Conservation (phyloP, 2,113 vertebrate species). For the Hylia prasina region DNA sequence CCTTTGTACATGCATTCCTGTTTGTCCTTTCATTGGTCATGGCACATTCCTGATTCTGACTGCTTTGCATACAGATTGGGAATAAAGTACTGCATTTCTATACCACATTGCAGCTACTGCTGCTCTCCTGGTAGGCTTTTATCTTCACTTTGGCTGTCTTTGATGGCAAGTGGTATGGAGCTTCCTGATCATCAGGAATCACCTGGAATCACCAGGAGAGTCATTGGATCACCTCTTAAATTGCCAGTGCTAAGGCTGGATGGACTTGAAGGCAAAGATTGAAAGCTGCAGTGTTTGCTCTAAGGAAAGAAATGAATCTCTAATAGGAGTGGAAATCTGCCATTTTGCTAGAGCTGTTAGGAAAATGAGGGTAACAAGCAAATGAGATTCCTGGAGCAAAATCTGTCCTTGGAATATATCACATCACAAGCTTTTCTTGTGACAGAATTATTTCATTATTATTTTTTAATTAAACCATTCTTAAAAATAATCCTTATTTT, state of each 20-base stretch:
- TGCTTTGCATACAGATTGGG: background rate
- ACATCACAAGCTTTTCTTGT: background rate
- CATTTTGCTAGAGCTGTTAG: background rate
- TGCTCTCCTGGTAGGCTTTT: background rate
- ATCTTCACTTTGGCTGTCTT: background rate
- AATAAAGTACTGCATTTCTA: background rate
- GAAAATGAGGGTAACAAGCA: background rate
- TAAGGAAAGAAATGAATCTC: background rate
- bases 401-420: background rate
- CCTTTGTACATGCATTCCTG: background rate
- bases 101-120: background rate
- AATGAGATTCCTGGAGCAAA: background rate
- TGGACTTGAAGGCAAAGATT: background rate
- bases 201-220: background rate
- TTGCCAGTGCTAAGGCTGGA: background rate
- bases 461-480: constrained; percentile 22
- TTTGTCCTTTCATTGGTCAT: background rate
- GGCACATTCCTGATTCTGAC: background rate
- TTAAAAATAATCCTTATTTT: constrained; percentile 49
- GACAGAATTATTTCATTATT: constrained; percentile 35
- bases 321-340: background rate
- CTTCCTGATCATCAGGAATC: background rate
- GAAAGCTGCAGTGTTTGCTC: background rate
- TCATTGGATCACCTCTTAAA: background rate
- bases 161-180: background rate